Base-by-base conservation (phyloP, 2,113 vertebrate genomes). In the Bubo bubo region DNA sequence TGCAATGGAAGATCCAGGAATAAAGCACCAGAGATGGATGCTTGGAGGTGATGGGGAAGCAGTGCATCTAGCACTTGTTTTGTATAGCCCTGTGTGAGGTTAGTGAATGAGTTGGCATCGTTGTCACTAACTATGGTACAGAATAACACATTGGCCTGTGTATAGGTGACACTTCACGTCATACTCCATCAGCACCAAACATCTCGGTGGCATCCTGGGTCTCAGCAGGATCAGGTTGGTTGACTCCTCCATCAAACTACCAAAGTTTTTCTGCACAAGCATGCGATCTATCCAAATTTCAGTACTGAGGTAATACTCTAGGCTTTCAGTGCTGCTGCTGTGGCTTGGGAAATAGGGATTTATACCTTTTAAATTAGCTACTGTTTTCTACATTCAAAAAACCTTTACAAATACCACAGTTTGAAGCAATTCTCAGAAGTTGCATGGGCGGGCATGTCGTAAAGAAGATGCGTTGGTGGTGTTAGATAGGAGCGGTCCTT, bases 371-470 rank as follows among this genome's bases (percentile, higher is more conserved):
- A 17, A 58, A 72, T 45, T 7, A 50, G 50, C 13, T 43, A 4
- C 34, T 43, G 16, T 20, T 70, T 74, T 43, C 45, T 45, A 45
- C 43, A 45, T n/a, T 21, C 14, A 35, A 26, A 43, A 72, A 20
- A 3, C 6, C 12, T 76, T 68, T 35, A 5, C 0, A 41, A 41
- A 10, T 19, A 28, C 84, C 50, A 14, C 10, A 7, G 11, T n/a
- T 52, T 35, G 21, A 35, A 59, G 34, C 14, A 64, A 8, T 34
- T 21, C 24, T 14, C 37, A 39, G 15, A 24, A 41, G 17, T 32
- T 0, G 0, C 1, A 22, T 32, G 21, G 50, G 59, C n/a, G 41
- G 53, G 4, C 8, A 10, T 0, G 1, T 9, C 2, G 0, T 2
- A 14, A 53, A 60, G 52, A 74, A 63, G 8, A 49, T 21, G 10